These are phyloP conservation scores for Scaptomyza parva DNA, from an alignment of 2,888 invertebrate genomes.

Conservation along the genomic window DNA sequence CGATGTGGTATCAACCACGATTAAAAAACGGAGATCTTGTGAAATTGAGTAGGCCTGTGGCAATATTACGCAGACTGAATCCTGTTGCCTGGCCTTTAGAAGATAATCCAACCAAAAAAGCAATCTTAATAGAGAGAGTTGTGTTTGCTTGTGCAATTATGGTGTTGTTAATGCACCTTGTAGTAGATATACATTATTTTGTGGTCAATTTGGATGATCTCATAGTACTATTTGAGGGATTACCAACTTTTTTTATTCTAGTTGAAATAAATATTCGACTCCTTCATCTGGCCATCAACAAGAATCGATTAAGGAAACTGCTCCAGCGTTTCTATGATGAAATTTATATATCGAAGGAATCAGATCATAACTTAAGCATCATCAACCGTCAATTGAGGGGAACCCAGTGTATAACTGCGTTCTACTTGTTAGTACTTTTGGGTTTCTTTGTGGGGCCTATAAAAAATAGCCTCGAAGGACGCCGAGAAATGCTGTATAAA, in stretches of 20 bases:
- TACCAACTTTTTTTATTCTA: conserved; percentile 65
- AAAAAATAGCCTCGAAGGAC: conserved; percentile 44
- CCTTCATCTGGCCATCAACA: conserved; percentile 53
- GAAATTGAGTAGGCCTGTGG: conserved; percentile 61
- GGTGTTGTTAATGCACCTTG: conserved; percentile 50
- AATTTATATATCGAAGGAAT: conserved; percentile 63
- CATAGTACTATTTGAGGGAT: conserved; percentile 57
- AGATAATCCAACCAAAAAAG: conserved; percentile 36
- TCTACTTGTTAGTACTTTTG: conserved; percentile 61
- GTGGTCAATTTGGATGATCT: conserved; percentile 47
- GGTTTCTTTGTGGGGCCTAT: conserved; percentile 54
- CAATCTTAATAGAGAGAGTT: conserved; percentile 38
- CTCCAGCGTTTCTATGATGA: conserved; percentile 62
- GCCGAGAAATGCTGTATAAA: conserved; percentile 67
- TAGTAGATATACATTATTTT: conserved; percentile 65
- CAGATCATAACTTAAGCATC: conserved; percentile 32
- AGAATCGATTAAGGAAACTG: conserved; percentile 54
- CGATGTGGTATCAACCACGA: conserved; percentile 62
- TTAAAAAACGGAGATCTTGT: conserved; percentile 56
- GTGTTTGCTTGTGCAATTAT: conserved; percentile 42
- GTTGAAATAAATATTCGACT: conserved; percentile 66
- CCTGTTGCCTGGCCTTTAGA: conserved; percentile 70
- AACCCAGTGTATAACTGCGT: conserved; percentile 56
- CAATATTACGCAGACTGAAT: conserved; percentile 51
- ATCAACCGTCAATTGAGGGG: conserved; percentile 63